Evolutionary conservation across 2,113 vertebrate genomes (phyloP), one percentile per base, ranked within the genome.

Genomic region (zebrafish (Danio rerio)): DNA sequence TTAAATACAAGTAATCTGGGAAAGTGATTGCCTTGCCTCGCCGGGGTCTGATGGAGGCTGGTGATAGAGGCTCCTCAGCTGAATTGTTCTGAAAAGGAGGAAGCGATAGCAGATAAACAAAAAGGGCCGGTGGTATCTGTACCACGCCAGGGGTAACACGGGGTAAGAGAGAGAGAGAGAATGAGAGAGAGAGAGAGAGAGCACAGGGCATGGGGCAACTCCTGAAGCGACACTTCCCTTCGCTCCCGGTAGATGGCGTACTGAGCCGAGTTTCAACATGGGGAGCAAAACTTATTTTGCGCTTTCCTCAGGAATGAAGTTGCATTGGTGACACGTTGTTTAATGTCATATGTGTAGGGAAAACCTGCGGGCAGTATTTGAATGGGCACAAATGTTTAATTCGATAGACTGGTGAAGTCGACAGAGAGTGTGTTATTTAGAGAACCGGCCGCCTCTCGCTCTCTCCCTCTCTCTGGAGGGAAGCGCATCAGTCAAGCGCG

Each of bases 1-100:
- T 97, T 97, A 98, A 98, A 97, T 96, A 97, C 95, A 96, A 96
- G 97, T 96, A 96, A 97, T 98, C 96, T 97, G 96, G 96, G 95
- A 95, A 96, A 95, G 95, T 94, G 95, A 97, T 96, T 95, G 96
- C 95, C 94, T 88, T 83, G 94, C 92, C 93, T 93, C 93, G 90
- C 89, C 88, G 82, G 75, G 91, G 90, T 92, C 95, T 94, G 95
- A 95, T 94, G 91, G 83, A 90, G 92, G 92, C 55, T 90, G 93
- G 88, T 89, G 95, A 92, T 91, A 91, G 91, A 90, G 84, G 83
- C 88, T 83, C 84, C 84, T 74, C 10, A 13, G 62, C 7, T 21
- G 65, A 83, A 43, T 84, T 84, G 78, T 83, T 90, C 80, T 90
- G 87, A 91, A 94, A 93, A 92, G 90, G 78, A 93, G 92, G 94